Evolutionary conservation across 2,797 vertebrate species (phyloP).

Genomic region (Knipowitschia caucasica): DNA sequence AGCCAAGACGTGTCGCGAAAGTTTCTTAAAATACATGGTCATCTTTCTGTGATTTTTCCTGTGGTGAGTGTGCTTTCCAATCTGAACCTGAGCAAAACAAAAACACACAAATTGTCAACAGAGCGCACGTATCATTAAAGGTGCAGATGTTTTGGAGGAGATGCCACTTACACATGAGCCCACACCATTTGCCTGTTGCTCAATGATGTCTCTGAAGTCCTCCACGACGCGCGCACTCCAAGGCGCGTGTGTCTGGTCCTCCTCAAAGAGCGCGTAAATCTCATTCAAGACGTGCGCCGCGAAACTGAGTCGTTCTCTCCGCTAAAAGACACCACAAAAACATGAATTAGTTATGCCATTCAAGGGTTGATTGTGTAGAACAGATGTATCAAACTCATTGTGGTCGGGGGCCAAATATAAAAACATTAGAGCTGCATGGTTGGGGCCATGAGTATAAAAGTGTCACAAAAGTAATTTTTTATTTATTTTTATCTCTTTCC

Average conservation of each 20-base stretch:
- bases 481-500: too few species aligned
- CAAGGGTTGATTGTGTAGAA: neutral
- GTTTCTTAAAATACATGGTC: conserved; percentile 53
- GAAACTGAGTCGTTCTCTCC: conserved; percentile 44
- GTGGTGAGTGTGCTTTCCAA: conserved; percentile 7
- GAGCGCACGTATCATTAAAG: too few species aligned
- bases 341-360: neutral
- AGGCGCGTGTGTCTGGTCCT: conserved; percentile 36
- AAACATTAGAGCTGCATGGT: too few species aligned
- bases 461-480: too few species aligned
- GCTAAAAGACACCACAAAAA: conserved; percentile 30
- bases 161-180: conserved; percentile 56
- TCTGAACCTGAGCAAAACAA: conserved; percentile 39
- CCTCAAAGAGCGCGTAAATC: conserved; percentile 38
- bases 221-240: conserved; percentile 49
- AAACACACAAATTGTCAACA: neutral
- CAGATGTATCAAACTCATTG: too few species aligned
- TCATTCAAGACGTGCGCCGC: conserved; percentile 51
- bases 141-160: too few species aligned
- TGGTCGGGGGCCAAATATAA: too few species aligned
- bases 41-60: conserved; percentile 53
- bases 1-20: conserved; percentile 32
- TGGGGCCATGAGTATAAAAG: too few species aligned
- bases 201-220: conserved; percentile 45
- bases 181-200: conserved; percentile 42